Evolutionary conservation across 2,888 invertebrate genomes (phyloP).

Genomic region (Stenodera caucasica): DNA sequence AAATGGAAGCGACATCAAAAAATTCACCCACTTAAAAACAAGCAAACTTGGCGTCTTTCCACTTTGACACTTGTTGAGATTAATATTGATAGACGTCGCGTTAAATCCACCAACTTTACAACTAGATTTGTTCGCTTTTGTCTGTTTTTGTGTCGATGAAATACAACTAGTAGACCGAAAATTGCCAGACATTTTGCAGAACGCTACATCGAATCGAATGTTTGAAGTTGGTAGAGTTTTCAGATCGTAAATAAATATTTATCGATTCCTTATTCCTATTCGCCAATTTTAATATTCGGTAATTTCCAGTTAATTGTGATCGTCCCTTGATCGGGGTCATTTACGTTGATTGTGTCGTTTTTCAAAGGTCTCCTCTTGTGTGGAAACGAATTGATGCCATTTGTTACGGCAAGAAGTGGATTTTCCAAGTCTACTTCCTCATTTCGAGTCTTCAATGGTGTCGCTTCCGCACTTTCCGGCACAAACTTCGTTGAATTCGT

Average conservation of each 20-base stretch:
- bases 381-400: neutral
- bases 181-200: conserved; percentile 12
- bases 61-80: conserved; percentile 36
- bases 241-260: conserved; percentile 25
- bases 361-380: neutral
- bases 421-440: neutral
- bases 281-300: no score
- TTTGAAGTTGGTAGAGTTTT: conserved; percentile 20
- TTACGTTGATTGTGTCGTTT: neutral
- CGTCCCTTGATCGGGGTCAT: no score
- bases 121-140: neutral
- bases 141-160: neutral
- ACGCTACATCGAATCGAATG: conserved; percentile 17
- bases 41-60: neutral
- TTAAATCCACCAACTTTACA: conserved; percentile 4
- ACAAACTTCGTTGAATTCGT: no score
- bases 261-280: neutral
- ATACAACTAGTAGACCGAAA: neutral
- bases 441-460: no score
- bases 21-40: no score
- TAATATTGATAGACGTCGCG: conserved; percentile 34
- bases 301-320: no score
- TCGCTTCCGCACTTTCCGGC: no score
- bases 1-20: no score
- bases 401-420: neutral